phyloP scores from a whole-genome alignment of 2,888 invertebrate species.

The Acanthopleura granulata region DNA sequence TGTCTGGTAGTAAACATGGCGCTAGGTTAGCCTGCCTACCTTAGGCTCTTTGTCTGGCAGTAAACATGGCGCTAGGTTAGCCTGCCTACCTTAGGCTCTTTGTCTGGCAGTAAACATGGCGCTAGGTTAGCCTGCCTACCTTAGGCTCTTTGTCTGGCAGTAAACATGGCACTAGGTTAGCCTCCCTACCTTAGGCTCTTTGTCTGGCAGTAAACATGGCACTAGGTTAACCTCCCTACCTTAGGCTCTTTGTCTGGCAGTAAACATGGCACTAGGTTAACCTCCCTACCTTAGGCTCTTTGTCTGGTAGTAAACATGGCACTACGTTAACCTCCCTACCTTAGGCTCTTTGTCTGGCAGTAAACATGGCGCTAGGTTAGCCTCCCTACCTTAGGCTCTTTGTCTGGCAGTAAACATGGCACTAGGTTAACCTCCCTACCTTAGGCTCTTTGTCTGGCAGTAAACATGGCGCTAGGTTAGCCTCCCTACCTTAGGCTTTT shows the following conservation, averaged over 20 bases:
- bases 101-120: not conserved
- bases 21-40: not conserved
- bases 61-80: not conserved
- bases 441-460: not conserved
- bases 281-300: not conserved
- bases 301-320: not conserved
- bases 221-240: slow-evolving; percentile 46
- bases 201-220: slow-evolving; percentile 62
- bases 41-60: not conserved
- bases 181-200: slow-evolving; percentile 45
- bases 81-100: not conserved
- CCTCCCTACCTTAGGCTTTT: not conserved
- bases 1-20: slow-evolving; percentile 6
- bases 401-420: slow-evolving; percentile 38
- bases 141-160: slow-evolving; percentile 2
- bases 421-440: not conserved
- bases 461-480: not conserved
- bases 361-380: slow-evolving; percentile 64
- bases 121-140: not conserved
- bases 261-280: not conserved
- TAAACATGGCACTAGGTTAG: not conserved
- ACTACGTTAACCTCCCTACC: slow-evolving; percentile 31
- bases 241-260: slow-evolving; percentile 46
- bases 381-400: slow-evolving; percentile 29
- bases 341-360: slow-evolving; percentile 54